Evolutionary conservation across 2,113 vertebrate species (phyloP).

Genomic region (Cyrtonyx montezumae): DNA sequence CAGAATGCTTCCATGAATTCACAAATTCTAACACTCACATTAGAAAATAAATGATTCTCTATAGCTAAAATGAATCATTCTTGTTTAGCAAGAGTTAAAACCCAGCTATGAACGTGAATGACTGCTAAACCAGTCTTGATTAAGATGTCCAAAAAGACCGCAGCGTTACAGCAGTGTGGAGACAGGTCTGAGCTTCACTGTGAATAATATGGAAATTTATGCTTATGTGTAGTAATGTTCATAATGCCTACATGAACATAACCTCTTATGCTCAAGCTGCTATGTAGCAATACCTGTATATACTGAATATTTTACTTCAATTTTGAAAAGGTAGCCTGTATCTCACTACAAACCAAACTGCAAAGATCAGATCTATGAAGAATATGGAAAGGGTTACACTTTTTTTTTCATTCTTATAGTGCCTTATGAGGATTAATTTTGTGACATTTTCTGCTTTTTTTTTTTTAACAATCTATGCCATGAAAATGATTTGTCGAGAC

Average conservation of each 20-base stretch:
- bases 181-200: neutral
- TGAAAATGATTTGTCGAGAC: conserved; percentile 65
- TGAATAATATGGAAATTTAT: neutral
- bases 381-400: neutral
- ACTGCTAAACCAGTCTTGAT: neutral
- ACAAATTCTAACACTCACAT: neutral
- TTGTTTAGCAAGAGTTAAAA: neutral
- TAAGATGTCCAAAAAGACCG: neutral
- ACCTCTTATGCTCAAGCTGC: neutral
- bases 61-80: neutral
- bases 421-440: conserved; percentile 52
- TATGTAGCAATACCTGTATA: neutral
- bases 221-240: neutral
- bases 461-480: conserved; percentile 49
- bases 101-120: neutral
- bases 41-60: neutral
- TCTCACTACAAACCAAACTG: neutral
- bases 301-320: neutral
- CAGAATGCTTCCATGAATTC: neutral
- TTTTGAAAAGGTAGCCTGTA: neutral
- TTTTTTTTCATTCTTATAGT: neutral
- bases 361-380: neutral
- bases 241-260: neutral
- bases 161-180: neutral
- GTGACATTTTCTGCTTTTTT: conserved; percentile 65